A percentile compares a stretch with the other conserved stretches of the same genome.
These are phyloP conservation scores for Acanthosepion lycidas DNA, from an alignment of 2,888 invertebrate species.

Conservation along the genomic window DNA sequence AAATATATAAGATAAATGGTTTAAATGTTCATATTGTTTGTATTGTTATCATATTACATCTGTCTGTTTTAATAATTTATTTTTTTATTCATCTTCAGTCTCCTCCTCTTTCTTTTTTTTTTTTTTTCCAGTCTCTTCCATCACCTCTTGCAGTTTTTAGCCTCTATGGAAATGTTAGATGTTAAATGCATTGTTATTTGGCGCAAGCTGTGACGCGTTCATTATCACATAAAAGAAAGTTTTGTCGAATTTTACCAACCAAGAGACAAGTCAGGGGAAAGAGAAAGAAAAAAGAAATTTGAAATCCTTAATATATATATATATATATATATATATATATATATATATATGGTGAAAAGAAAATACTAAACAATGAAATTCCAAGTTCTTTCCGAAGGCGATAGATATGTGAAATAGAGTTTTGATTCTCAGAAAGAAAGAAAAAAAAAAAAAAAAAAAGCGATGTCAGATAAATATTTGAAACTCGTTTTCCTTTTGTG, in stretches of 20 bases:
- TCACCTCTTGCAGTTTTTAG: background rate
- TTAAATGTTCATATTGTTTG: background rate
- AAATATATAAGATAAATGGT: background rate
- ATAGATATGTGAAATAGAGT: background rate
- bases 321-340: too few relatives aligned
- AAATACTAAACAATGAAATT: background rate
- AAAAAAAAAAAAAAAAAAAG: background rate
- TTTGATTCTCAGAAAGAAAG: background rate
- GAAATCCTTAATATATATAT: background rate
- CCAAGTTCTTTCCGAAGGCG: background rate
- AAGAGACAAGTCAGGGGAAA: background rate
- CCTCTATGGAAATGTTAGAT: background rate
- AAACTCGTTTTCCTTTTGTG: background rate
- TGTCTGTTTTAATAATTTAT: background rate
- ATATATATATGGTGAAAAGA: background rate
- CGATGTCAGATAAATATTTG: background rate
- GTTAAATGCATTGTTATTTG: background rate
- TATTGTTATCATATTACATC: background rate
- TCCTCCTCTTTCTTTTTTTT: background rate
- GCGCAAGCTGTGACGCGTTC: background rate
- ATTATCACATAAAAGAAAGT: background rate
- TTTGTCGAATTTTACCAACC: too few relatives aligned
- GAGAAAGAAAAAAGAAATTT: background rate
- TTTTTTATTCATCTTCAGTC: background rate
- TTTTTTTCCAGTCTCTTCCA: background rate